Evolutionary conservation across 2,888 invertebrate species (phyloP), one percentile per base, ranked within the genome.

Genomic region (Mayetiola destructor): DNA sequence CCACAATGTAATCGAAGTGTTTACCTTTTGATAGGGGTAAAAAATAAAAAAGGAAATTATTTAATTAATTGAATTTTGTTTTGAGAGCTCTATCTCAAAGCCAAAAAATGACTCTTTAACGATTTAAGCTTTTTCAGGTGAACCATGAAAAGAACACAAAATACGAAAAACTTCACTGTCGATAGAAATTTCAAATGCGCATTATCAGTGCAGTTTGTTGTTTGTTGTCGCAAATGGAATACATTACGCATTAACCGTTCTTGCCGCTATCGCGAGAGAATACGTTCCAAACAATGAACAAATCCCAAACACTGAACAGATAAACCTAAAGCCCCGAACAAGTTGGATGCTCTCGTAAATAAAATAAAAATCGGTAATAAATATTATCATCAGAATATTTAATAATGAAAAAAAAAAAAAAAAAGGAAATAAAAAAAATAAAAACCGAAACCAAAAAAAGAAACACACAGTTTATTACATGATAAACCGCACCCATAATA

Each of bases 401-500:
- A 48, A 48, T 48, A 48, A 48, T 48, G 48, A 48, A 48, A 48
- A n/a, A n/a, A n/a, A n/a, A n/a, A n/a, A n/a, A n/a, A n/a, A n/a
- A n/a, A n/a, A n/a, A n/a, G n/a, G n/a, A n/a, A n/a, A n/a, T n/a
- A n/a, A n/a, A n/a, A n/a, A n/a, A n/a, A n/a, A n/a, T n/a, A n/a
- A n/a, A n/a, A n/a, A n/a, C n/a, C n/a, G n/a, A n/a, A 42, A 42
- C 42, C 18, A 42, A 16, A 39, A 39, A 37, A 56, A 37, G 37
- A 37, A 40, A 56, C 56, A 37, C 27, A 39, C 39, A 56, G 56
- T 56, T 56, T 56, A 56, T 56, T 56, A 27, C 39, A 56, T 37
- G 37, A 56, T 56, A 56, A 56, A 56, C 39, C 56, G 56, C 56
- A 56, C 56, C 56, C 37, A 37, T 56, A 56, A 56, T 56, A 40